Base-by-base conservation (phyloP, 2,888 invertebrate genomes). In the Drosophila lutescens region DNA sequence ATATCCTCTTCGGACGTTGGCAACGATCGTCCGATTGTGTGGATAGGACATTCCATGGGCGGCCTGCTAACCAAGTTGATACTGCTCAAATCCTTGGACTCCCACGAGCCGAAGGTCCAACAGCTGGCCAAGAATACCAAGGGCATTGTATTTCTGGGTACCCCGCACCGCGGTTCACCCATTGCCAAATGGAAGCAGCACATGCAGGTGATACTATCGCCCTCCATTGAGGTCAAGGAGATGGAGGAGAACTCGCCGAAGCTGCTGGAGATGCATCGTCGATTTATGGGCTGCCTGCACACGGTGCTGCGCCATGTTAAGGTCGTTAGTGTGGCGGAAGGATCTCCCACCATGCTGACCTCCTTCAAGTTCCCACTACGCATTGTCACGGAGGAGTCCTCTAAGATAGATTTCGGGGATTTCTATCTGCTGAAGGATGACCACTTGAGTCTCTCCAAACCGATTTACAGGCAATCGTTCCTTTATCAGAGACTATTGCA, bases 11-110 rank as follows among this genome's bases (percentile, higher is more conserved):
- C 97, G 23, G 96, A 96, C 55, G 94, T 99, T 10, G 98, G 98
- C 0, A 92, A 94, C 69, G 83, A 83, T 15, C 93, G 96, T 65
- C 97, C 98, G 0, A 94, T 98, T 32, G 94, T 98, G 36, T 99
- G 98, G 97, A 94, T 98, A 20, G 95, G 97, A 1, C 99, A 99
- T 93, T 98, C 98, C 2, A 98, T 98, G 98, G 99, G 99, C 70
- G 99, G 98, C 12, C 93, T 98, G 13, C 94, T 98, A 49, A 96
- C 97, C 0, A 98, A 98, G 92, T 94, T 96, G 89, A 95, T 98
- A 84, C 93, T 98, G 8, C 93, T 95, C 36, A 94, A 95, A 91
- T 94, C 95, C 56, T 92, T 94, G 77, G 93, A 94, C 60, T 94
- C 93, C 63, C 86, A 92, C 0, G 93, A 95, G 77, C 89, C 92